phyloP scores from a whole-genome alignment of 2,888 invertebrate genomes.

The Amiota communis region DNA sequence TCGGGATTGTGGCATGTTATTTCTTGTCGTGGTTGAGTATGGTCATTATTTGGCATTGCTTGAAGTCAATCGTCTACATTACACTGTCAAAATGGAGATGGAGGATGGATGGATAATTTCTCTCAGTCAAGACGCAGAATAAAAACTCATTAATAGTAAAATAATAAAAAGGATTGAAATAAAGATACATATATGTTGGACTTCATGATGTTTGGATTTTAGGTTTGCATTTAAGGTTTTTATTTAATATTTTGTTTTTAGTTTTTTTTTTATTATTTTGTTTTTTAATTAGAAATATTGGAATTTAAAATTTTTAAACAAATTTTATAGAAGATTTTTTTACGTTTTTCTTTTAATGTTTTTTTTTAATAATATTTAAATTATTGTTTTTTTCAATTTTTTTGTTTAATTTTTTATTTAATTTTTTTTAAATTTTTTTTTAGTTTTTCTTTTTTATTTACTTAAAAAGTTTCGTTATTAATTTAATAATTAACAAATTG shows the following conservation, averaged over 20 bases:
- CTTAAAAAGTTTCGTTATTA: constrained; percentile 75
- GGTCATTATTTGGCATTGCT: too few relatives aligned
- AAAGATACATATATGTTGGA: constrained; percentile 13
- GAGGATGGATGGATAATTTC: too few relatives aligned
- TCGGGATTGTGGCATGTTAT: too few relatives aligned
- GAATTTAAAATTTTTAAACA: constrained; percentile 49
- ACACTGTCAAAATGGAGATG: too few relatives aligned
- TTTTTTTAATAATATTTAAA: constrained; percentile 50
- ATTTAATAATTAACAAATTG: constrained; percentile 75
- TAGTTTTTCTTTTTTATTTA: constrained; percentile 61
- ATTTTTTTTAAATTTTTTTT: constrained; percentile 54
- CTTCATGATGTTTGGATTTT: neutral
- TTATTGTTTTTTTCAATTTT: constrained; percentile 52
- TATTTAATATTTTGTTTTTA: constrained; percentile 49
- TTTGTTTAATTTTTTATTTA: constrained; percentile 55
- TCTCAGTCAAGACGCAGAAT: too few relatives aligned
- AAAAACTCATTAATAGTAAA: too few relatives aligned
- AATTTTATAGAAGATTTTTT: constrained; percentile 9
- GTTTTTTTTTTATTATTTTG: constrained; percentile 32
- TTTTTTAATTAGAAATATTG: constrained; percentile 44
- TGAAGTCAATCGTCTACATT: too few relatives aligned
- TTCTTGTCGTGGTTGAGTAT: too few relatives aligned
- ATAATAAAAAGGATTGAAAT: too few relatives aligned
- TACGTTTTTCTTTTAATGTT: constrained; percentile 24
- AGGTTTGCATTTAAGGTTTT: constrained; percentile 31